Base-by-base conservation (phyloP, 2,888 invertebrate species). In the Drosophila eohydei region DNA sequence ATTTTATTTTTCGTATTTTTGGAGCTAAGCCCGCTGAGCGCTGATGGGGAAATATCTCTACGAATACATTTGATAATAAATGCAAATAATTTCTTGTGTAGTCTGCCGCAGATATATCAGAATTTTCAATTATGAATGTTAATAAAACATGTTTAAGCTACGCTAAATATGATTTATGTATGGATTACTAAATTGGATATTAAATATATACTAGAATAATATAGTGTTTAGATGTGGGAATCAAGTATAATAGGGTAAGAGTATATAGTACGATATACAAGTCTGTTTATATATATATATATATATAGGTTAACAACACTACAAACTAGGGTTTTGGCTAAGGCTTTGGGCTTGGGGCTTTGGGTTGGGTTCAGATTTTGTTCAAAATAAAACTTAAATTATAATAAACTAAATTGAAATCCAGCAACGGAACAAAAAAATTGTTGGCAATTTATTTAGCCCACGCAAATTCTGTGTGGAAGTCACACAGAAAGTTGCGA, bases 201-300 rank as follows among this genome's bases (percentile, higher is more conserved):
- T 21, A 34, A 51, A 51, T 54, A 41, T 64, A 54, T 67, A 67
- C 61, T 57, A 55, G 16, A 55, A 55, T 50, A 63, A 34, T 41
- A 34, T 28, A 14, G 38, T 71, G 51, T 60, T 40, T 54, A 11
- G 14, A 44, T 63, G 52, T 34, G 38, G 57, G 41, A 32, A 34
- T 21, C 48, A 30, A 43, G 58, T 62, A 62, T 71, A 28, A 26
- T 9, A 26, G 16, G 40, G 60, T 14, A 14, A 32, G 1, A 51
- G 41, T 59, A 51, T 51, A 59, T 43, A 58, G 51, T 54, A 81
- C 79, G 80, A 81, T 78, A 81, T 78, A 81, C 78, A 75, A 64
- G 66, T 68, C 51, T 70, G n/a, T 61, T 74, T 67, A 5, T 11
- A 50, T 63, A 44, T 58, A 46, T 48, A 62, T 14, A 60, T 74